Evolutionary conservation across 2,888 invertebrate genomes (phyloP).

Genomic region (Tenthredo notha): DNA sequence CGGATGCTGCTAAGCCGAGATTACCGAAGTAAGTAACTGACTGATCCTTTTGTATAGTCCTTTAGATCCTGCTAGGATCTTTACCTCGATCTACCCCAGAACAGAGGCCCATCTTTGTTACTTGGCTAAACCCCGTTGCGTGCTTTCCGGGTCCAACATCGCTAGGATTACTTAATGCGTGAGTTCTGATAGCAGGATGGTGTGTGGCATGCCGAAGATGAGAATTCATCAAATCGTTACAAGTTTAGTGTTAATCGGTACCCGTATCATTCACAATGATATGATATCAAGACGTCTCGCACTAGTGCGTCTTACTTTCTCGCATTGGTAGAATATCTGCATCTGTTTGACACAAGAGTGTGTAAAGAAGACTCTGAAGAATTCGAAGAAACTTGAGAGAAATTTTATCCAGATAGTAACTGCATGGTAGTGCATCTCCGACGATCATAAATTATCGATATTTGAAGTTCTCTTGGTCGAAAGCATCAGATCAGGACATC

Average conservation of each 20-base stretch:
- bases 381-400: not conserved
- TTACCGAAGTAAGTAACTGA: constrained; percentile 47
- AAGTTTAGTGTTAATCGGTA: not conserved
- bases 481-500: constrained; percentile 19
- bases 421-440: not conserved
- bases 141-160: not conserved
- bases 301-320: not conserved
- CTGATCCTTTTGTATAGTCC: constrained; percentile 42
- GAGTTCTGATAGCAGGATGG: not conserved
- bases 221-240: constrained; percentile 1
- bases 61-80: constrained; percentile 23
- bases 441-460: not conserved
- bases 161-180: not conserved
- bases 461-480: constrained; percentile 13
- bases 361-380: not conserved
- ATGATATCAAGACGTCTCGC: too few species aligned
- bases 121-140: constrained; percentile 17
- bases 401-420: not conserved
- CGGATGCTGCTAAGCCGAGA: constrained; percentile 47
- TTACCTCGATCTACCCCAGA: constrained; percentile 29
- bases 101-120: constrained; percentile 32
- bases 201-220: not conserved
- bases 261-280: too few species aligned
- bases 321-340: not conserved
- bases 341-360: not conserved